Evolutionary conservation across 1,140 invertebrate genomes (phyloP), one percentile per base, ranked within the genome.

Genomic region (Schlechtendalia chinensis): DNA sequence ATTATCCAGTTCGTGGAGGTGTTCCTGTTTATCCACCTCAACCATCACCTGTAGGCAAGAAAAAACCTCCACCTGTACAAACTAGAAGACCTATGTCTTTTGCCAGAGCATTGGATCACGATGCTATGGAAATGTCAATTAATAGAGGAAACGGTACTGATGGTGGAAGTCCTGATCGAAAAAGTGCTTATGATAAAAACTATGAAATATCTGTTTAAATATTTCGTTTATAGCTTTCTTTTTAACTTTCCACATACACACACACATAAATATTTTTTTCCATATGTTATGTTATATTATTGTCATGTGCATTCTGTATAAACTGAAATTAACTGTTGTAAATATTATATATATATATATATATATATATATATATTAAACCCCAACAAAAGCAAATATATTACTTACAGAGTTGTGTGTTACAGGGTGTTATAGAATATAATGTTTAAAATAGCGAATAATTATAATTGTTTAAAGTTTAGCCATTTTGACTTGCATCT

Each of bases 111-210:
- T 88, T 96, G 27, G 95, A 96, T 87, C 93, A 93, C 81, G 94
- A 96, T 84, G 91, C 91, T 10, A 90, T 94, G 86, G 92, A 94
- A 83, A 89, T 92, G 89, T 82, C 84, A 32, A 82, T 86, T 85
- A 84, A 84, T 65, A 80, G 84, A 82, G 81, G 83, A 11, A 63
- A 77, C 29, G 89, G 88, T 10, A 81, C 81, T 16, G 71, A 74
- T 4, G 88, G 91, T 27, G 89, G 91, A 29, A 93, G 91, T n/a
- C 92, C 90, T 32, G 93, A 96, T 85, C 90, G 94, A 82, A 91
- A 91, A 82, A 96, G 93, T 87, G 92, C 96, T 81, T 97, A 97
- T 86, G 96, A 97, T 86, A 95, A 95, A 91, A 96, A 95, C 87
- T 97, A 97, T 87, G 95, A 97, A 87, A 97, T 96, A 87, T 96